phyloP scores from a whole-genome alignment of 1,140 invertebrate species.

The Xylocopa sonorina region DNA sequence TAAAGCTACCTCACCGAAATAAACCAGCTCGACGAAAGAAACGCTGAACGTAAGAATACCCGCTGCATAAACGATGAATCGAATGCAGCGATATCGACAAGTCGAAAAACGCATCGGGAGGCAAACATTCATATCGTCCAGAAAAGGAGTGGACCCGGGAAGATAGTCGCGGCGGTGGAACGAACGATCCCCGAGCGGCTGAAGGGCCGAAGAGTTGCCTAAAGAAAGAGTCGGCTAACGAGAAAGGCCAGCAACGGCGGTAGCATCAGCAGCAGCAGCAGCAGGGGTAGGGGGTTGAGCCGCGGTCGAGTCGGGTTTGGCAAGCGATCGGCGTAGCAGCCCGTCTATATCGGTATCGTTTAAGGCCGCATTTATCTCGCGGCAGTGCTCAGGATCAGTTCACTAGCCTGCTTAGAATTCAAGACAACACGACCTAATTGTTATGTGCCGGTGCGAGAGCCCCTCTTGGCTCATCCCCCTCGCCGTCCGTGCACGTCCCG shows the following conservation, averaged over 20 bases:
- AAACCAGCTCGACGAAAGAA: not conserved
- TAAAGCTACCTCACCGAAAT: not conserved
- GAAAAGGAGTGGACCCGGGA: constrained; percentile 25
- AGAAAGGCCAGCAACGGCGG: constrained; percentile 27
- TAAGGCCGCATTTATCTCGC: constrained; percentile 80
- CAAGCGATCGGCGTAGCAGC: constrained; percentile 77
- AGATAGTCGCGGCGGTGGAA: not conserved
- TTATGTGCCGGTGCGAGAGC: constrained; percentile 73
- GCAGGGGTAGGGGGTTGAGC: constrained; percentile 39
- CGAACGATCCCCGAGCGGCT: not conserved
- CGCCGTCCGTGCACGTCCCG: constrained; percentile 54
- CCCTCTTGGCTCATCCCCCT: constrained; percentile 30
- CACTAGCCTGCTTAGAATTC: constrained; percentile 82
- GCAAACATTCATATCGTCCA: constrained; percentile 34
- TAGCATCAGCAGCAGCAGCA: no score
- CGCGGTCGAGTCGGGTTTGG: constrained; percentile 70
- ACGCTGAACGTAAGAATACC: not conserved
- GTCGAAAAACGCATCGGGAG: not conserved
- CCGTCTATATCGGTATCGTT: constrained; percentile 80
- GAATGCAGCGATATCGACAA: not conserved
- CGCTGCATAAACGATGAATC: not conserved
- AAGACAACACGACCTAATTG: constrained; percentile 82
- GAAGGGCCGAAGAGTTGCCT: constrained; percentile 25
- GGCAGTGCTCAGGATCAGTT: constrained; percentile 75
- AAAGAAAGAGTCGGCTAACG: constrained; percentile 44